A percentile compares a stretch with the other conserved stretches of the same genome.
Evolutionary conservation across 2,888 invertebrate genomes (phyloP).

Genomic region (Lochmaea capreae): DNA sequence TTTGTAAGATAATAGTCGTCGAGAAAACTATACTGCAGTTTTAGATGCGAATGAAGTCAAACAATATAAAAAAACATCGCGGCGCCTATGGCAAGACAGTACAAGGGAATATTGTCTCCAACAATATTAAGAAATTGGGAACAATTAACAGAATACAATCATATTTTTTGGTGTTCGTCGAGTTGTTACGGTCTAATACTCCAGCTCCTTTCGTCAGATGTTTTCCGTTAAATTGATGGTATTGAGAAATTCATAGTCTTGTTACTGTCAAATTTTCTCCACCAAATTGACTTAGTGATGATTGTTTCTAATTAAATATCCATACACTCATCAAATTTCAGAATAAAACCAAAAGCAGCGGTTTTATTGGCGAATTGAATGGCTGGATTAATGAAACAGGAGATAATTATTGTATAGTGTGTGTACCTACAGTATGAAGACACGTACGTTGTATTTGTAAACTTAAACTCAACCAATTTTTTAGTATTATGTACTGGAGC

Average conservation of each 20-base stretch:
- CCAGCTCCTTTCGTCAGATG: slow-evolving; percentile 28
- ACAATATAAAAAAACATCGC: neutral
- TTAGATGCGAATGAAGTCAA: too few species aligned
- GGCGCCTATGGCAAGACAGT: slow-evolving; percentile 11
- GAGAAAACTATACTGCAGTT: too few species aligned
- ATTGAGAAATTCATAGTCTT: slow-evolving; percentile 21
- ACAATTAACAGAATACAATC: slow-evolving; percentile 33
- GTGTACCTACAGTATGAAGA: too few species aligned
- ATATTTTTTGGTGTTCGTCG: slow-evolving; percentile 31
- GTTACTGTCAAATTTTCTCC: neutral
- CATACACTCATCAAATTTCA: too few species aligned
- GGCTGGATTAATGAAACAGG: too few species aligned
- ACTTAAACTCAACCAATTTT: too few species aligned
- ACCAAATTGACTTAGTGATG: neutral
- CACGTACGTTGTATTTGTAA: too few species aligned
- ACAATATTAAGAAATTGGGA: slow-evolving; percentile 31
- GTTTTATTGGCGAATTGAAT: too few species aligned
- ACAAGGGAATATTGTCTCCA: slow-evolving; percentile 9
- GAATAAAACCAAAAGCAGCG: too few species aligned
- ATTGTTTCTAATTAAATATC: neutral
- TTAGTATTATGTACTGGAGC: too few species aligned
- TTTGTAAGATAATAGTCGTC: too few species aligned
- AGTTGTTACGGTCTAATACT: slow-evolving; percentile 21
- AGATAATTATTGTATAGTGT: too few species aligned
- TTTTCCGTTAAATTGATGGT: slow-evolving; percentile 17